Evolutionary conservation across 2,888 invertebrate genomes (phyloP), one percentile per base, ranked within the genome.

Genomic region (Teleiodes luculella): DNA sequence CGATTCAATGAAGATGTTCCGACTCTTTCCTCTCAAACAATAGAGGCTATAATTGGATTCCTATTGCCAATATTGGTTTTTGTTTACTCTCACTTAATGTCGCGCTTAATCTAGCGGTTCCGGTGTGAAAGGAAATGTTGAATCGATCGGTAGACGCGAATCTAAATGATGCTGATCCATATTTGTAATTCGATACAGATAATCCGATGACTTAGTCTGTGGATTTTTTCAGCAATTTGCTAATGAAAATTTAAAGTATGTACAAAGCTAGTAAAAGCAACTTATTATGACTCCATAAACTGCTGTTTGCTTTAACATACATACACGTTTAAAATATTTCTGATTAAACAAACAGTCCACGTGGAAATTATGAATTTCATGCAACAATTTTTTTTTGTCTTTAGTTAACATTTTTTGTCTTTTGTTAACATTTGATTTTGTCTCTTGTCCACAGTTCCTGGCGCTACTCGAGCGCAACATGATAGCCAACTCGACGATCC

Each of bases 401-500:
- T 6, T 33, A 33, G n/a, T n/a, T n/a, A n/a, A n/a, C n/a, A n/a
- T n/a, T 11, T 3, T n/a, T 33, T 11, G 10, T 8, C 33, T 11
- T 6, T 33, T 33, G 3, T 33, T 33, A 11, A n/a, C 33, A 10
- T 11, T 3, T 6, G 24, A 28, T 35, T 5, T 28, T 14, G 10
- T 52, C 46, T 45, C 51, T 74, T 85, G 80, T 79, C 56, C 92
- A 41, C 93, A 97, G 97, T 97, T 97, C 75, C 92, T 94, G 72
- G 91, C 93, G 50, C 85, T 95, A 59, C 76, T 97, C 77, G 94
- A 94, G 69, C 91, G 92, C 59, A 95, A 94, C 79, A 90, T 91
- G 53, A 89, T 94, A 49, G 95, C 95, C 37, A 95, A 94, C 73
- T 91, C 92, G 45, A 94, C 94, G 14, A 85, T 97, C 46, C 90